phyloP scores from a whole-genome alignment of 2,113 vertebrate genomes.

The Dipodomys ordii region DNA sequence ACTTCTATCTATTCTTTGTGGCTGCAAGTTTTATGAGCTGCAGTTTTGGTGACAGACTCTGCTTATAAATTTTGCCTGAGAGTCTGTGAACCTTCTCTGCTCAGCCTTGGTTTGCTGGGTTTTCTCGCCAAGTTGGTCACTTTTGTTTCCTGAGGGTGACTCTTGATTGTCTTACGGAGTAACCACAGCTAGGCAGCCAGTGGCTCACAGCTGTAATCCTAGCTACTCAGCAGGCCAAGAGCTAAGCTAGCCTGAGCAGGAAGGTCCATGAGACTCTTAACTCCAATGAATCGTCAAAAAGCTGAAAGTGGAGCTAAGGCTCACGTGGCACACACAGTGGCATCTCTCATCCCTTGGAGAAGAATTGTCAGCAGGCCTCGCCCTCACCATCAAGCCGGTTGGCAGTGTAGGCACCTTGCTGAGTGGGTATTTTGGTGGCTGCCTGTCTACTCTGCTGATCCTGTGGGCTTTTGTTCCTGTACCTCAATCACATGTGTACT shows the following conservation, averaged over 20 bases:
- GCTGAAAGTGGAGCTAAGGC: too few relatives aligned
- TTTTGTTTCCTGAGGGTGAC: background rate
- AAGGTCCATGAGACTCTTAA: too few relatives aligned
- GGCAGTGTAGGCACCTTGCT: background rate
- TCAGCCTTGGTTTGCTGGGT: background rate
- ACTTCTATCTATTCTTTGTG: background rate
- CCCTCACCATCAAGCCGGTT: background rate
- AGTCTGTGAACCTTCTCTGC: background rate
- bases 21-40: background rate
- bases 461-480: fast-evolving
- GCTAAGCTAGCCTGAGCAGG: too few relatives aligned
- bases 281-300: too few relatives aligned
- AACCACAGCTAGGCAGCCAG: background rate
- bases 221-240: too few relatives aligned
- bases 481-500: background rate
- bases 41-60: background rate
- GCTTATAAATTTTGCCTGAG: background rate
- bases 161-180: too few relatives aligned
- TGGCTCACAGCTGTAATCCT: too few relatives aligned
- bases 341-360: background rate
- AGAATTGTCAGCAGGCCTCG: background rate
- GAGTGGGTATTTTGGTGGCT: background rate
- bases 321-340: too few relatives aligned
- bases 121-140: background rate
- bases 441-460: background rate